These are phyloP conservation scores for Halichoeres trimaculatus DNA, from an alignment of 2,113 vertebrate genomes.

Conservation along the genomic window DNA sequence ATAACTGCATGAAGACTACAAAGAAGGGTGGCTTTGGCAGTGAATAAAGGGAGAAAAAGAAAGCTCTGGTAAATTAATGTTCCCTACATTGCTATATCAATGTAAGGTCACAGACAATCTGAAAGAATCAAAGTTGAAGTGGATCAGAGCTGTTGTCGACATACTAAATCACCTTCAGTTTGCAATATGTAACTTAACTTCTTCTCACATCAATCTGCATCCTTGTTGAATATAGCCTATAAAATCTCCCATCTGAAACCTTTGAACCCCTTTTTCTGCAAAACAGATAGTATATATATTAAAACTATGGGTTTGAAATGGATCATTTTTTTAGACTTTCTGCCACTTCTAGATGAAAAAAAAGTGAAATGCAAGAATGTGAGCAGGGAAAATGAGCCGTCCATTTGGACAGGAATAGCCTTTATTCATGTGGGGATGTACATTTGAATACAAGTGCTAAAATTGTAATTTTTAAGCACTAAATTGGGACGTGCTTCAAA, in stretches of 20 bases:
- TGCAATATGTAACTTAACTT: too few relatives aligned
- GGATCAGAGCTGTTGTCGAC: too few relatives aligned
- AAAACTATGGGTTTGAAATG: background rate
- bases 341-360: background rate
- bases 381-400: background rate
- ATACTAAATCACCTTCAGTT: too few relatives aligned
- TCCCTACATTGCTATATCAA: too few relatives aligned
- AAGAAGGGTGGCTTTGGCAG: background rate
- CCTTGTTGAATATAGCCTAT: too few relatives aligned
- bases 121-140: too few relatives aligned
- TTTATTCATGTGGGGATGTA: background rate
- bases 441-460: conserved; percentile 49
- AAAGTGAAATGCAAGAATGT: background rate
- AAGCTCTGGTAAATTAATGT: background rate
- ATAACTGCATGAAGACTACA: background rate
- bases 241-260: too few relatives aligned
- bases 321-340: background rate
- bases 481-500: conserved; percentile 59
- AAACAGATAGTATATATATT: too few relatives aligned
- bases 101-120: too few relatives aligned
- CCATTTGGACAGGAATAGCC: background rate
- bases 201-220: too few relatives aligned
- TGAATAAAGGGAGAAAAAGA: background rate
- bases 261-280: too few relatives aligned
- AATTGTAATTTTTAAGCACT: conserved; percentile 48